Evolutionary conservation across 2,888 invertebrate genomes (phyloP).

Genomic region (Frankliniella intonsa): DNA sequence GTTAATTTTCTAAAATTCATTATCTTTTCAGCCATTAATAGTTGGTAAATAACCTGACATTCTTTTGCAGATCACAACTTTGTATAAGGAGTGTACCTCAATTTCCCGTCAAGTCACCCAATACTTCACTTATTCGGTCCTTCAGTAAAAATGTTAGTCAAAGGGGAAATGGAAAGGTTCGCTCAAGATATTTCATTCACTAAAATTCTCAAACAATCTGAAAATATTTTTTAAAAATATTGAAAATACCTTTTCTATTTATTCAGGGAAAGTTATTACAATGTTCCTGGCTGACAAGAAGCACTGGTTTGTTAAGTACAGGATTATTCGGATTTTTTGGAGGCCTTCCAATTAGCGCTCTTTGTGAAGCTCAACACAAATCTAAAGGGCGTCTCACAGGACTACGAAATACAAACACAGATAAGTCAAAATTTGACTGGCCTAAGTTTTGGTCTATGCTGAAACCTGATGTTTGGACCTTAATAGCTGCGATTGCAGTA

Average conservation of each 20-base stretch:
- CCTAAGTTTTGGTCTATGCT: constrained; percentile 65
- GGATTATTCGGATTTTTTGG: not conserved
- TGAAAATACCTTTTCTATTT: not conserved
- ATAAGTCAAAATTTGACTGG: constrained; percentile 69
- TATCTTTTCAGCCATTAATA: not conserved
- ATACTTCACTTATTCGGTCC: not conserved
- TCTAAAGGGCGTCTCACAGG: not conserved
- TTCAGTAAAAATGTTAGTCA: not conserved
- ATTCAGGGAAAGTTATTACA: not conserved
- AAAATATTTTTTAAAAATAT: not conserved
- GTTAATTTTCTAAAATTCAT: not conserved
- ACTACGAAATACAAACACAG: constrained; percentile 18
- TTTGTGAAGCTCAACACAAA: not conserved
- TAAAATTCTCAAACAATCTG: not conserved
- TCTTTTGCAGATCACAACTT: not conserved
- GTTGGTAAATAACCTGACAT: not conserved
- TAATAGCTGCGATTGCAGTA: constrained; percentile 73
- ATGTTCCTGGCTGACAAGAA: not conserved
- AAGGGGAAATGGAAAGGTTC: not conserved
- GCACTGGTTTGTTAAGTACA: not conserved
- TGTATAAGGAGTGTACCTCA: not conserved
- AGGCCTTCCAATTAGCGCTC: not conserved
- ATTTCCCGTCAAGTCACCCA: not conserved
- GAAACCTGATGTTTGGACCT: constrained; percentile 68
- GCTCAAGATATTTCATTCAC: not conserved